phyloP scores from a whole-genome alignment of 2,888 invertebrate genomes.

The Stenodera caucasica region DNA sequence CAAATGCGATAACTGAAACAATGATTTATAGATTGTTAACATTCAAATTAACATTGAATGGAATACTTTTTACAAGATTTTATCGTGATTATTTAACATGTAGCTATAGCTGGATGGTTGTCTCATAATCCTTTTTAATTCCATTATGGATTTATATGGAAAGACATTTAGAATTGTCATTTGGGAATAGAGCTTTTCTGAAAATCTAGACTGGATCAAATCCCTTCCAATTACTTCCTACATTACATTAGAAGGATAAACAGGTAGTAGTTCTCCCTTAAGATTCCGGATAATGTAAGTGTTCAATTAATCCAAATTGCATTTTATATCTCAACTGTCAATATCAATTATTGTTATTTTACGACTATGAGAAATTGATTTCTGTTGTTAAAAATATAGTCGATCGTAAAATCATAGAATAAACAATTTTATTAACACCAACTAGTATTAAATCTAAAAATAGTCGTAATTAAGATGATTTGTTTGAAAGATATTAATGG shows the following conservation, averaged over 20 bases:
- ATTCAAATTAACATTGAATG: neutral
- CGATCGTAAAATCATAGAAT: no score
- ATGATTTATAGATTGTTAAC: neutral
- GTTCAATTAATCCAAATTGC: neutral
- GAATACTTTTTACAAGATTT: no score
- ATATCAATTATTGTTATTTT: neutral
- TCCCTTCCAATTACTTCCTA: slow-evolving; percentile 10
- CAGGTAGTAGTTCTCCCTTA: slow-evolving; percentile 11
- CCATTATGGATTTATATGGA: slow-evolving; percentile 14
- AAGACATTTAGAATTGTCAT: neutral
- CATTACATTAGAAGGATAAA: slow-evolving; percentile 7
- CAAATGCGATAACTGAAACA: neutral
- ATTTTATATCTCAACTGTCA: neutral
- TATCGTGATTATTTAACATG: no score
- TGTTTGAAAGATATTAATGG: no score
- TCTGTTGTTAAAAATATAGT: neutral
- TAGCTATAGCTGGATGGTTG: no score
- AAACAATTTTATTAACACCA: no score
- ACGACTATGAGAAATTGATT: neutral
- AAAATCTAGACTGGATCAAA: neutral
- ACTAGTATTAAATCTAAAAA: no score
- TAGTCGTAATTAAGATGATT: no score
- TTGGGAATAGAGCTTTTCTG: slow-evolving; percentile 14
- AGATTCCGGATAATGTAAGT: neutral
- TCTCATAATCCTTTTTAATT: slow-evolving; percentile 13